Percentiles rank a stretch among this genome's conserved stretches.
These are phyloP conservation scores for Brachycybe producta DNA, from an alignment of 2,888 invertebrate species.

Conservation along the genomic window DNA sequence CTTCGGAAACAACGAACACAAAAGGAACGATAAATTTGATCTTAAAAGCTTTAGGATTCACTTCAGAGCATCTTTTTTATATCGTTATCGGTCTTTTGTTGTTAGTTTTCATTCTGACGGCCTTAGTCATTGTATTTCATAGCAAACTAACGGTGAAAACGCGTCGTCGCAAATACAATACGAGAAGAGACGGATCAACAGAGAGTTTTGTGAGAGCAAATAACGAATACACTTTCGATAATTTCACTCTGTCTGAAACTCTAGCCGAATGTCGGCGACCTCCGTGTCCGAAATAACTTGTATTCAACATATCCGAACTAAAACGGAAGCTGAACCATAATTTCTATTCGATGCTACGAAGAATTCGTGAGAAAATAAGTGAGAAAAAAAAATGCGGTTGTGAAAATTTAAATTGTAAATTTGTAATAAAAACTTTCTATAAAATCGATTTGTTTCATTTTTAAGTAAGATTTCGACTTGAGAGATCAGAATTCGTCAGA, in stretches of 20 bases:
- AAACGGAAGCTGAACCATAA: too few relatives aligned
- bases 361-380: too few relatives aligned
- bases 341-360: too few relatives aligned
- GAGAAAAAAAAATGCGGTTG: too few relatives aligned
- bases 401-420: too few relatives aligned
- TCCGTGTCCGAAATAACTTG: not conserved
- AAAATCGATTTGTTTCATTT: too few relatives aligned
- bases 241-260: conserved; percentile 9
- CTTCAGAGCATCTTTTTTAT: conserved; percentile 1
- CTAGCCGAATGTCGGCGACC: conserved; percentile 5
- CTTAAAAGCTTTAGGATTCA: conserved; percentile 1
- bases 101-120: not conserved
- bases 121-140: not conserved
- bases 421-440: too few relatives aligned
- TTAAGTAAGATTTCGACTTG: too few relatives aligned
- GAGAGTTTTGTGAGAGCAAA: conserved; percentile 9
- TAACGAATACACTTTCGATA: conserved; percentile 13
- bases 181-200: conserved; percentile 3
- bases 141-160: not conserved
- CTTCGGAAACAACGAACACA: too few relatives aligned
- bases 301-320: too few relatives aligned
- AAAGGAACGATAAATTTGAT: too few relatives aligned
- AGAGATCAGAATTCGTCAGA: too few relatives aligned
- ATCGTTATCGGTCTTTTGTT: not conserved
- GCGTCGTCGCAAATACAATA: not conserved